Percentiles rank a stretch among this genome's conserved stretches.
These are phyloP conservation scores for Rhabdornis inornatus DNA, from an alignment of 2,113 vertebrate genomes.

Conservation along the genomic window DNA sequence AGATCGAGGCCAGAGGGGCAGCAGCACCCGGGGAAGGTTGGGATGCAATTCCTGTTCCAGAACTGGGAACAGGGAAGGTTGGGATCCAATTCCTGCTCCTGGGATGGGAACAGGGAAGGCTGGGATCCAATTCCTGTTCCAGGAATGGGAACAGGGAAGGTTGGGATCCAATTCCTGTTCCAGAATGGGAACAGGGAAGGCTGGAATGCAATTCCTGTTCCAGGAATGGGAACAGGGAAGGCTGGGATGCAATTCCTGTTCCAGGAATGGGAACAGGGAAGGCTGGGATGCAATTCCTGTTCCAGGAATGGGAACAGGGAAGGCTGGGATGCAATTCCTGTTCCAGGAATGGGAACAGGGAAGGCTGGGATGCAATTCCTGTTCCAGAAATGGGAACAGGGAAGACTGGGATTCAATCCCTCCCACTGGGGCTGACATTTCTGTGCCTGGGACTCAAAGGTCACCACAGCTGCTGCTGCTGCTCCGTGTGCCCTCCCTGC, in stretches of 20 bases:
- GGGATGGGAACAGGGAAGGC: too few relatives aligned
- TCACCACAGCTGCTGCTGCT: not conserved
- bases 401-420: not conserved
- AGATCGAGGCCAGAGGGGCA: not conserved
- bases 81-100: too few relatives aligned
- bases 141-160: not conserved
- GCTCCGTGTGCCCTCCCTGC: not conserved
- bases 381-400: not conserved
- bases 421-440: conserved; percentile 25
- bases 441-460: not conserved
- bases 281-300: not conserved
- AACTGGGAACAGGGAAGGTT: not conserved
- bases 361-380: not conserved
- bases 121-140: not conserved
- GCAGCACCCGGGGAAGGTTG: not conserved
- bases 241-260: not conserved
- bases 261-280: too few relatives aligned
- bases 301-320: not conserved
- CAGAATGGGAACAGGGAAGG: too few relatives aligned
- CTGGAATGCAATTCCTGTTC: not conserved
- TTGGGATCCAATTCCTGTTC: too few relatives aligned
- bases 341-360: not conserved
- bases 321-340: not conserved
- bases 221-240: not conserved
- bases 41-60: not conserved